Evolutionary conservation across 2,113 vertebrate species (phyloP).

Genomic region (Cryptotis parvus): DNA sequence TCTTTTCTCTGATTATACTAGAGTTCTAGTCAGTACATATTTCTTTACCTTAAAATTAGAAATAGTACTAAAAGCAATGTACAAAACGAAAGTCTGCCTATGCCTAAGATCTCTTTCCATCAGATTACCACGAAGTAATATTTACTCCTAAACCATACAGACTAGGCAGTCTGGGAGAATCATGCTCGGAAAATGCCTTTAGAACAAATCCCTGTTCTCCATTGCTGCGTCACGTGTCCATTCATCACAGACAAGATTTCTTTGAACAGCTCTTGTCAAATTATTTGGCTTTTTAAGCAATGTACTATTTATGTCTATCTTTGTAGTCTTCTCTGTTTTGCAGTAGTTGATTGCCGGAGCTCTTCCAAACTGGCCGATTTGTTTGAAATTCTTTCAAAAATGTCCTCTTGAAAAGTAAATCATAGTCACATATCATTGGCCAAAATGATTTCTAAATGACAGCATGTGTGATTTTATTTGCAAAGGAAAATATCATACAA

Average conservation of each 20-base stretch:
- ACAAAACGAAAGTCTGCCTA: background rate
- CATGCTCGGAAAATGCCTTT: background rate
- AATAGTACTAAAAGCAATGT: background rate
- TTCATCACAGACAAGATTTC: background rate
- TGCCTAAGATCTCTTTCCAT: background rate
- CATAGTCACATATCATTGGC: background rate
- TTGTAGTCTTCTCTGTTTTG: constrained; percentile 14
- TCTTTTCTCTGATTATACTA: too few species aligned
- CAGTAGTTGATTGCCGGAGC: constrained; percentile 29
- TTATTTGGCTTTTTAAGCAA: constrained; percentile 34
- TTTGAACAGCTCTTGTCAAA: constrained; percentile 26
- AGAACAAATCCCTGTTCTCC: background rate
- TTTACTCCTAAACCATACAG: background rate
- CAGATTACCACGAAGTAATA: background rate
- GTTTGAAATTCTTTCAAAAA: constrained; percentile 44
- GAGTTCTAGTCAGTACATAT: background rate
- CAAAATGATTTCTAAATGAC: constrained; percentile 42
- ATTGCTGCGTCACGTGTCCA: background rate
- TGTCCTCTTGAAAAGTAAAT: constrained; percentile 48
- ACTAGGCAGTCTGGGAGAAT: background rate
- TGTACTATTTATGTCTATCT: constrained; percentile 13
- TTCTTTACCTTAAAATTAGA: background rate
- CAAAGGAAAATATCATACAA: background rate
- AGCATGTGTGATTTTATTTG: constrained; percentile 31
- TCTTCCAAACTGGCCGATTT: constrained; percentile 52